Base-by-base conservation (phyloP, 2,113 vertebrate species). In the Cnemophilus loriae region DNA sequence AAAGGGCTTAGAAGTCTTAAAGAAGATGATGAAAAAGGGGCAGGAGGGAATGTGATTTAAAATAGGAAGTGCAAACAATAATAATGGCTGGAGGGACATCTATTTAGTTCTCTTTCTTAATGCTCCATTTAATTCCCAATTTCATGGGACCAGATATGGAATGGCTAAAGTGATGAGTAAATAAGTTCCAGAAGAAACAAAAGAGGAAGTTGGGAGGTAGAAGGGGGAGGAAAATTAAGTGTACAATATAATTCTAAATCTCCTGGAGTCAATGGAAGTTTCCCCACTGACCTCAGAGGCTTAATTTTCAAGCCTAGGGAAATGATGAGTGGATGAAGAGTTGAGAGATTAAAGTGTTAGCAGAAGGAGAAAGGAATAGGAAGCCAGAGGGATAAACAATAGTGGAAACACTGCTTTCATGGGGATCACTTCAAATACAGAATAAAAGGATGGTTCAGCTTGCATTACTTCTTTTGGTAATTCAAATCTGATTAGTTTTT, bases 321-420 rank as follows among this genome's bases (percentile, higher is more conserved):
- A 97, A 95, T 96, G 96, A 97, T 96, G 97, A 96, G 93, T 91
- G 81, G 41, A 89, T 97, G 95, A 97, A 95, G 97, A 97, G 69
- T 65, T 74, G 75, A 75, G 85, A 95, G 83, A 95, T 88, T 95
- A 89, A 94, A 96, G 82, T 64, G 75, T 77, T 96, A 94, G 90
- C 68, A 92, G 59, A 91, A 87, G 82, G 79, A 93, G 85, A 97
- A 96, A 95, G 60, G 69, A 77, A 63, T 81, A 77, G 68, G 60
- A 94, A 87, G 88, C 68, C 83, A 90, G 64, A 55, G 68, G 93
- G 71, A 49, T 92, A 94, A 95, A 93, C 83, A 42, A 2, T 88
- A 70, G 44, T 77, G 68, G 73, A 94, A 96, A 80, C 32, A 49
- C 47, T 84, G 39, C 68, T 92, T 96, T 88, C 83, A 73, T 0